Base-by-base conservation (phyloP, 2,113 vertebrate species). In the Eolophus roseicapilla region DNA sequence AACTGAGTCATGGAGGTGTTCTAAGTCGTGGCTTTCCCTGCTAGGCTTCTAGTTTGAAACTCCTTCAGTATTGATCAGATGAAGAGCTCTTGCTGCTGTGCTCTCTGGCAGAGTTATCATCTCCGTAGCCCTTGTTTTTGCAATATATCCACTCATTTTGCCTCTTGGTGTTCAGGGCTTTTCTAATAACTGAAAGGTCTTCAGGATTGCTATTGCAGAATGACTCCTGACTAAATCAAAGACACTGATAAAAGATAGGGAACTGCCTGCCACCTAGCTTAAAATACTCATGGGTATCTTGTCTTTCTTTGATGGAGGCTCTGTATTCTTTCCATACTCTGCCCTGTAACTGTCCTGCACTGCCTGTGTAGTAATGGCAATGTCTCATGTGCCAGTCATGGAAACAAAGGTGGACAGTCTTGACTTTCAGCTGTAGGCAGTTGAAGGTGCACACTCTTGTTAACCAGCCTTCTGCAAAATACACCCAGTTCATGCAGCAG, bases 1-100 rank as follows among this genome's bases (percentile, higher is more conserved):
- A 78, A 92, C 95, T 93, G 93, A 93, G 88, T 96, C 93, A 95
- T 62, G 47, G 91, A 88, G 80, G 47, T 95, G 62, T 2, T 91
- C 39, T 59, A 95, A 95, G 70, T 57, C 64, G 57, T 73, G 80
- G 88, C 62, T 88, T 75, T 84, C 49, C 43, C 52, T 82, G 25
- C 52, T 49, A 13, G 88, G 23, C 67, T 88, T 71, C 60, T 43
- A 24, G 44, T 52, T 57, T 59, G 77, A 86, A 95, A 11, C 86
- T 39, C 41, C 50, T 62, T 63, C 6, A 71, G 17, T 94, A 55
- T 78, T 86, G 77, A 88, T 50, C 23, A 68, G 8, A 16, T 74
- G 75, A 86, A 85, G 67, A 67, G 17, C 43, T 88, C 73, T 41
- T 83, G 28, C 29, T 29, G 46, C 50, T 52, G 31, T 77, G 59